Evolutionary conservation across 2,113 vertebrate genomes (phyloP).

Genomic region (Lanius ludovicianus): DNA sequence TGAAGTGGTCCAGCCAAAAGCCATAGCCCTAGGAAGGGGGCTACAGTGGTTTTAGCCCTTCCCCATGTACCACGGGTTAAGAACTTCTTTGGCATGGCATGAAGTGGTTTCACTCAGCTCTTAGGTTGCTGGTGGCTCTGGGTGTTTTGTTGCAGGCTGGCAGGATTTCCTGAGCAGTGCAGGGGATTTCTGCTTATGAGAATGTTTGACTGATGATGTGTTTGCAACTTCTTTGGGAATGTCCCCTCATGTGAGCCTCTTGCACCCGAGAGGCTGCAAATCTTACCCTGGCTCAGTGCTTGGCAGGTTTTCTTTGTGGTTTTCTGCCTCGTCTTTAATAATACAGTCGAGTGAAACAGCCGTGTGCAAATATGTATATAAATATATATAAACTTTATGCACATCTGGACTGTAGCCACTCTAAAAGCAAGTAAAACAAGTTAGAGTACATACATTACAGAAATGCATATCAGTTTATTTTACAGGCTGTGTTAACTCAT

Average conservation of each 20-base stretch:
- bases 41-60: background rate
- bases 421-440: background rate
- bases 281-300: background rate
- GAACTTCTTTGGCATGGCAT: background rate
- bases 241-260: background rate
- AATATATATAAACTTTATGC: background rate
- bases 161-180: background rate
- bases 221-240: background rate
- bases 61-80: background rate
- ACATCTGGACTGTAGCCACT: background rate
- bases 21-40: background rate
- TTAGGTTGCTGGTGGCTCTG: background rate
- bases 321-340: background rate
- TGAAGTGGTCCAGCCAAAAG: background rate
- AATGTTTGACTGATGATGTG: background rate
- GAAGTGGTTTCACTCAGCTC: background rate
- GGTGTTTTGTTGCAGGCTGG: background rate
- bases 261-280: background rate
- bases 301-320: background rate
- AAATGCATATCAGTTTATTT: background rate
- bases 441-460: background rate
- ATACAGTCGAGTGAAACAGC: background rate
- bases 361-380: background rate
- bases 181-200: constrained; percentile 1
- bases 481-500: background rate